Evolutionary conservation across 2,888 invertebrate species (phyloP).

Genomic region (Phalera bucephala): DNA sequence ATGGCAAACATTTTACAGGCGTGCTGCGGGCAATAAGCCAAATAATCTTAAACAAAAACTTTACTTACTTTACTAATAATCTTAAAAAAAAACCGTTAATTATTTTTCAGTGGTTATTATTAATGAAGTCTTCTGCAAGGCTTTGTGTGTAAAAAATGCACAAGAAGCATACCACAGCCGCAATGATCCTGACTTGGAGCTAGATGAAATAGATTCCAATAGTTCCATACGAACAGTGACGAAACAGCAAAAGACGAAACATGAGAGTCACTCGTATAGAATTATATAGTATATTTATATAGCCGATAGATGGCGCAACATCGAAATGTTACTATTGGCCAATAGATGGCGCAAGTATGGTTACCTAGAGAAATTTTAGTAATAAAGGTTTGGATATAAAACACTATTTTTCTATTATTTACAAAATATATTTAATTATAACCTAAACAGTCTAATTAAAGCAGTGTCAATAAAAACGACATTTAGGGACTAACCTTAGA

Average conservation of each 20-base stretch:
- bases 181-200: slow-evolving; percentile 16
- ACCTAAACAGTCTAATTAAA: slow-evolving; percentile 57
- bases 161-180: slow-evolving; percentile 7
- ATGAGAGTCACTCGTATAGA: too few relatives aligned
- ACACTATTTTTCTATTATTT: slow-evolving; percentile 10
- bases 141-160: slow-evolving; percentile 11
- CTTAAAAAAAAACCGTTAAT: too few relatives aligned
- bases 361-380: too few relatives aligned
- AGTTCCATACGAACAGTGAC: too few relatives aligned
- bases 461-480: slow-evolving; percentile 64
- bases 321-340: too few relatives aligned
- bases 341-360: slow-evolving; percentile 42
- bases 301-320: too few relatives aligned
- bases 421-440: slow-evolving; percentile 27
- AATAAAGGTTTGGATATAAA: slow-evolving; percentile 18
- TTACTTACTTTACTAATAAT: too few relatives aligned
- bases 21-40: too few relatives aligned
- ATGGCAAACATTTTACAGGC: too few relatives aligned
- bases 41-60: too few relatives aligned
- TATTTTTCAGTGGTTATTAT: background rate
- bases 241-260: slow-evolving; percentile 8
- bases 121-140: slow-evolving; percentile 1
- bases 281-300: too few relatives aligned
- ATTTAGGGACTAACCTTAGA: slow-evolving; percentile 8
- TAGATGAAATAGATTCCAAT: slow-evolving; percentile 15